Evolutionary conservation across 2,797 vertebrate species (phyloP).

Genomic region (Coregonus ussuriensis): DNA sequence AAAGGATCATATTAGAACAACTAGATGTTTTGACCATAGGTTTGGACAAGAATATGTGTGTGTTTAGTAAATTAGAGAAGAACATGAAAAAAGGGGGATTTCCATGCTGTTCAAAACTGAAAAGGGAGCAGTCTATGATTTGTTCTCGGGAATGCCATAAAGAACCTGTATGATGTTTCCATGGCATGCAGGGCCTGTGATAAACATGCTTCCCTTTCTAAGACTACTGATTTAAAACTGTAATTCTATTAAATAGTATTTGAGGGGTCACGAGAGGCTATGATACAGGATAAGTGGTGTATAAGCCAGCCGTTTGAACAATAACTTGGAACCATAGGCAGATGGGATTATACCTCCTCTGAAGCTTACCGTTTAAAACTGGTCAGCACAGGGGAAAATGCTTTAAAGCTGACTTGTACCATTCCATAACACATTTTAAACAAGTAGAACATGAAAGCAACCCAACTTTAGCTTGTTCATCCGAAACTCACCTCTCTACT

Average conservation of each 20-base stretch:
- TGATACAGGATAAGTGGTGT: constrained; percentile 81
- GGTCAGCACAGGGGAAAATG: constrained; percentile 57
- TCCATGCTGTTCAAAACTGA: neutral
- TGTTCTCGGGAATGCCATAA: neutral
- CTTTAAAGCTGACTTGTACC: constrained; percentile 79
- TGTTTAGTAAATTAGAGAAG: neutral
- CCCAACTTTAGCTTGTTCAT: constrained; percentile 59
- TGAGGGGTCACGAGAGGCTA: constrained; percentile 78
- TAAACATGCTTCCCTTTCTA: constrained; percentile 35
- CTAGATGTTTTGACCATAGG: neutral
- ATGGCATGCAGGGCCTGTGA: constrained; percentile 17
- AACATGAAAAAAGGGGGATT: neutral
- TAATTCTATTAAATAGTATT: constrained; percentile 84
- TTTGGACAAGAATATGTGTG: constrained; percentile 14
- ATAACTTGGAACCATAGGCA: constrained; percentile 80
- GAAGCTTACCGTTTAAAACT: constrained; percentile 67
- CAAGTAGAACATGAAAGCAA: constrained; percentile 73
- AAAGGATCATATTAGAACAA: too few species aligned
- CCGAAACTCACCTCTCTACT: constrained; percentile 21
- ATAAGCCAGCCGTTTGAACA: constrained; percentile 77
- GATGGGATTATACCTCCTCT: constrained; percentile 77
- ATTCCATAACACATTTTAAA: constrained; percentile 71
- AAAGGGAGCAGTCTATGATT: neutral
- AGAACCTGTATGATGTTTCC: constrained; percentile 56
- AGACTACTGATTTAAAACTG: constrained; percentile 77